Conservation (phyloP, 2,797 vertebrate species). For the Hemibagrus guttatus region DNA sequence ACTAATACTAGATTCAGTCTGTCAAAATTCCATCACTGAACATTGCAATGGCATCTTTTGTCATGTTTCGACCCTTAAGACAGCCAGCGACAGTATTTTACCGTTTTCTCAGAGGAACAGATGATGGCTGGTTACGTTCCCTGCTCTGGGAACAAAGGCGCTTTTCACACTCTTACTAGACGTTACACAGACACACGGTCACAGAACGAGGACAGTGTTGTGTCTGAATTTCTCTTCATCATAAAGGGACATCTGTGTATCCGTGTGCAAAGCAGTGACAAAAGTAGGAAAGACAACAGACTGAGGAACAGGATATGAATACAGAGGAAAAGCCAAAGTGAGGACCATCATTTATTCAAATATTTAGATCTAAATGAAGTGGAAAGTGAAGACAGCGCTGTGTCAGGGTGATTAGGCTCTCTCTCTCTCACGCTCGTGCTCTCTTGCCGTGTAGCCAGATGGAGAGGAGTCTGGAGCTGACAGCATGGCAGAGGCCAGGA, state of each 20-base stretch:
- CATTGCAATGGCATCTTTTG: conserved; percentile 16
- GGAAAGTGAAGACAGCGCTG: conserved; percentile 1
- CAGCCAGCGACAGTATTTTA: conserved; percentile 21
- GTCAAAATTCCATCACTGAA: conserved; percentile 25
- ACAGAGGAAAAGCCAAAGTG: not conserved
- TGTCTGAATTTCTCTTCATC: conserved; percentile 16
- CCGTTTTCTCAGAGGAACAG: conserved; percentile 29
- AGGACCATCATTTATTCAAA: conserved; percentile 11
- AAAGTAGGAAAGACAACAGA: conserved; percentile 7
- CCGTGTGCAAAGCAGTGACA: conserved; percentile 32
- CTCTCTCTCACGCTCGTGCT: not conserved
- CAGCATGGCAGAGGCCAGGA: conserved; percentile 30
- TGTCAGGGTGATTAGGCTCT: not conserved
- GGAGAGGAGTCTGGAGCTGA: conserved; percentile 24
- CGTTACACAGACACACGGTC: conserved; percentile 27
- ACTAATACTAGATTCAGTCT: not conserved
- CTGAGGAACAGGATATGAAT: not conserved
- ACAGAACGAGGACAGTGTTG: conserved; percentile 17
- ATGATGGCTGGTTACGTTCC: conserved; percentile 25
- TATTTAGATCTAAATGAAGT: conserved; percentile 30
- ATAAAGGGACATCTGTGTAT: conserved; percentile 28
- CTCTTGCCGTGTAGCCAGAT: conserved; percentile 24
- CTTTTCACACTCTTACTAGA: conserved; percentile 38
- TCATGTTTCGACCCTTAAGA: conserved; percentile 18
- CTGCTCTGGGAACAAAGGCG: conserved; percentile 29